A percentile compares a stretch with the other conserved stretches of the same genome.
Conservation (phyloP, 2,888 invertebrate genomes). For the Drosophila mimetica region DNA sequence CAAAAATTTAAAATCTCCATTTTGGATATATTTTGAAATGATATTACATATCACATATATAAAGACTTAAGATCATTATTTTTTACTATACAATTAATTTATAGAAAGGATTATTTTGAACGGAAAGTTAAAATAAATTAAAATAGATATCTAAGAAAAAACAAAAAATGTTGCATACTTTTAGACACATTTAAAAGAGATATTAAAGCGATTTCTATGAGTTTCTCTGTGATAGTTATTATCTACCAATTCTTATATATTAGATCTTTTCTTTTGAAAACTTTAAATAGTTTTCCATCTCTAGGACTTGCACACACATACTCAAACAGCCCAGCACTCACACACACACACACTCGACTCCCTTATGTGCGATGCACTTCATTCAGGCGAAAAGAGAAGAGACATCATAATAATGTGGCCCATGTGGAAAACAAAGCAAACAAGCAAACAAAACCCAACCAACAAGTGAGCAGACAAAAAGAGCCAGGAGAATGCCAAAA, state of each 20-base stretch:
- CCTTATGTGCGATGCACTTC: constrained; percentile 50
- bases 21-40: no score
- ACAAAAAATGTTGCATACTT: neutral
- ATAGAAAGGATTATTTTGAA: no score
- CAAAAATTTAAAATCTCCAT: no score
- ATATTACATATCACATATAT: neutral
- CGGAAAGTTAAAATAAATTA: no score
- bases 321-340: neutral
- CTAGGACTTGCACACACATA: constrained; percentile 8
- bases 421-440: constrained; percentile 54
- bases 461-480: constrained; percentile 52
- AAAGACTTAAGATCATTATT: neutral
- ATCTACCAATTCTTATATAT: no score
- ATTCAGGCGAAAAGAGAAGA: constrained; percentile 48
- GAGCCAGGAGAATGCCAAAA: constrained; percentile 31
- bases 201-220: no score
- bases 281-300: constrained; percentile 9
- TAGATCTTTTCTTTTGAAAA: neutral
- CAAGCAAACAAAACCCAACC: constrained; percentile 48
- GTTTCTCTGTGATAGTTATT: no score
- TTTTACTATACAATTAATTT: no score
- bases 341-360: neutral
- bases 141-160: no score
- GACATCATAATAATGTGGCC: constrained; percentile 55
- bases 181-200: neutral